These are phyloP conservation scores for Acridotheres tristis DNA, from an alignment of 2,797 vertebrate genomes.

Conservation along the genomic window DNA sequence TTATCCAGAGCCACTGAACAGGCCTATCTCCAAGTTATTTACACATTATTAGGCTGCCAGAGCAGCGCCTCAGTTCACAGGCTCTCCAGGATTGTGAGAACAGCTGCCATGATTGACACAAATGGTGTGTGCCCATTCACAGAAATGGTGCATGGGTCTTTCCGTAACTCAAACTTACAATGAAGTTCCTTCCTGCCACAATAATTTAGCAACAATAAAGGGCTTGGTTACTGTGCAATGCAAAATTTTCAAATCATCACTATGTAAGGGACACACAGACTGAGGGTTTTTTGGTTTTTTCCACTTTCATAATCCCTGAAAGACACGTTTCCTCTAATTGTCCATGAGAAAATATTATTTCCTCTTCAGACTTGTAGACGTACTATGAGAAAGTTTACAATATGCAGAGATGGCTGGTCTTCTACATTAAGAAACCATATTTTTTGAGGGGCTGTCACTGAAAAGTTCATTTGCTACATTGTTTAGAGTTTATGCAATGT, in stretches of 20 bases:
- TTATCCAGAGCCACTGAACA: background rate
- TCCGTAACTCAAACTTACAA: background rate
- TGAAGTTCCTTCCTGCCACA: background rate
- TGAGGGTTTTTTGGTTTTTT: background rate
- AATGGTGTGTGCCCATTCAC: too few relatives aligned
- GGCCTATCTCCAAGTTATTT: background rate
- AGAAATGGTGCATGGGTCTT: background rate
- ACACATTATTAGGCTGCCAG: background rate
- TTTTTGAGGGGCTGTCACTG: background rate
- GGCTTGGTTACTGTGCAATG: background rate
- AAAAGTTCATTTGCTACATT: background rate
- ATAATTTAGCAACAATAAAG: background rate
- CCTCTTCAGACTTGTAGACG: background rate
- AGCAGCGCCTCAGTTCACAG: background rate
- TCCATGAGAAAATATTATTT: background rate
- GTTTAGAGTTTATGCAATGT: background rate
- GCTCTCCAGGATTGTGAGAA: background rate
- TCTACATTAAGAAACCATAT: background rate
- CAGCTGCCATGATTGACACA: background rate
- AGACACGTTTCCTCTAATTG: background rate
- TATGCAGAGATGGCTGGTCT: background rate
- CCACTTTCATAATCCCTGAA: background rate
- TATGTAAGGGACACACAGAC: background rate
- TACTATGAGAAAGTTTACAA: background rate
- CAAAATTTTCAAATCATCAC: background rate